Evolutionary conservation across 2,888 invertebrate species (phyloP).

Genomic region (Rotaria magnacalcarata): DNA sequence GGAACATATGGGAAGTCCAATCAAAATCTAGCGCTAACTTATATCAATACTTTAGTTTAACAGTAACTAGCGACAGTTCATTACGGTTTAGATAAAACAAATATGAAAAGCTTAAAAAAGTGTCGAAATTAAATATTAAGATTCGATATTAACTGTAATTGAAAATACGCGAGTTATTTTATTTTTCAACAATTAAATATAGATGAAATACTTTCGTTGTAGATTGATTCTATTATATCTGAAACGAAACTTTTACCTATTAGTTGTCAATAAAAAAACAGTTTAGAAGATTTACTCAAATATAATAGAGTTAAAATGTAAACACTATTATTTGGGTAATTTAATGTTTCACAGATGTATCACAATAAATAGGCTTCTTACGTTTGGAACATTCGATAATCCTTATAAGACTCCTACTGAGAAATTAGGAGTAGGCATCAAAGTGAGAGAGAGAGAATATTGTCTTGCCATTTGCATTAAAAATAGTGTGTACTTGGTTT

Average conservation of each 20-base stretch:
- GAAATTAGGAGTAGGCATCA: too few relatives aligned
- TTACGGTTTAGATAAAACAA: too few relatives aligned
- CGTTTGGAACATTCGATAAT: too few relatives aligned
- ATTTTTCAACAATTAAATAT: background rate
- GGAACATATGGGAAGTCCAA: background rate
- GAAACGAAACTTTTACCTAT: background rate
- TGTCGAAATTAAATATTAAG: background rate
- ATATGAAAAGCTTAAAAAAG: background rate
- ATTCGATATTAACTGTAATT: background rate
- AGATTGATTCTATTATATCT: background rate
- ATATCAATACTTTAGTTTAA: background rate
- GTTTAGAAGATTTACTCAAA: constrained; percentile 32
- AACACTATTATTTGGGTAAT: constrained; percentile 12
- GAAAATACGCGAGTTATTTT: background rate
- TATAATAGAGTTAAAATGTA: background rate
- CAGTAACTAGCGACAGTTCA: background rate
- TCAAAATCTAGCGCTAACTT: background rate
- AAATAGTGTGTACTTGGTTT: too few relatives aligned
- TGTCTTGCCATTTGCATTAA: too few relatives aligned
- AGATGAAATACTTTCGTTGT: background rate
- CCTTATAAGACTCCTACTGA: too few relatives aligned
- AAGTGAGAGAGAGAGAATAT: too few relatives aligned
- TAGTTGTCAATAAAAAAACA: background rate
- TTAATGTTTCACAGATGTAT: background rate
- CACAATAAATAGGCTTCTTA: too few relatives aligned